Evolutionary conservation across 2,888 invertebrate species (phyloP), one percentile per base, ranked within the genome.

Genomic region (Dioctria rufipes): DNA sequence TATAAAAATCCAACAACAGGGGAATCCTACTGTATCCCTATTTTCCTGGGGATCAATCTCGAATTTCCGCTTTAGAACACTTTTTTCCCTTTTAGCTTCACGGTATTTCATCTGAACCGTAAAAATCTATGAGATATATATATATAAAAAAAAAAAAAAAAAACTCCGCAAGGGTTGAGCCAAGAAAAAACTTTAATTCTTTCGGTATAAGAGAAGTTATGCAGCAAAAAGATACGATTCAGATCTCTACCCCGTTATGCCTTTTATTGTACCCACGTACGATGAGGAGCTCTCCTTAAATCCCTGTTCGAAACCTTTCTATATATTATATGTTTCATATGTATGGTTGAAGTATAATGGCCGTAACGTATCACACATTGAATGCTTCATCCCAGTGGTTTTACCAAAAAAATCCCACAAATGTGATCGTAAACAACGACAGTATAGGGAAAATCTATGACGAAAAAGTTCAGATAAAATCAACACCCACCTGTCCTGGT

Each of bases 361-460:
- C 54, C 71, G 66, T 58, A 67, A 71, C 73, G 71, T 73, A 78
- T 78, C 73, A 81, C 25, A 25, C 78, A 81, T 46, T 61, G 73
- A 81, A 54, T 69, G 78, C 75, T 43, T 81, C 63, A 80, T 80
- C 81, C 67, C 63, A 66, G 58, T 77, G 61, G 60, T 61, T 79
- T 77, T 80, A 51, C 60, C 49, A 43, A 80, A 80, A 78, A 81
- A 81, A 79, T 73, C 81, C 81, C 58, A 71, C 71, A 81, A 80
- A 81, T 81, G 81, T 58, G 80, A 81, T 67, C 81, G 77, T 81
- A 81, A 81, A 81, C 80, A 81, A 81, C 79, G 60, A 73, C 60
- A 77, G 60, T 60, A 60, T 5, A 39, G 11, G 58, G 42, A 46
- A 49, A 63, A 78, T 39, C 39, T 71, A 39, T 69, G 69, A 69